phyloP scores from a whole-genome alignment of 2,888 invertebrate species.

The Meteorus cinctellus region DNA sequence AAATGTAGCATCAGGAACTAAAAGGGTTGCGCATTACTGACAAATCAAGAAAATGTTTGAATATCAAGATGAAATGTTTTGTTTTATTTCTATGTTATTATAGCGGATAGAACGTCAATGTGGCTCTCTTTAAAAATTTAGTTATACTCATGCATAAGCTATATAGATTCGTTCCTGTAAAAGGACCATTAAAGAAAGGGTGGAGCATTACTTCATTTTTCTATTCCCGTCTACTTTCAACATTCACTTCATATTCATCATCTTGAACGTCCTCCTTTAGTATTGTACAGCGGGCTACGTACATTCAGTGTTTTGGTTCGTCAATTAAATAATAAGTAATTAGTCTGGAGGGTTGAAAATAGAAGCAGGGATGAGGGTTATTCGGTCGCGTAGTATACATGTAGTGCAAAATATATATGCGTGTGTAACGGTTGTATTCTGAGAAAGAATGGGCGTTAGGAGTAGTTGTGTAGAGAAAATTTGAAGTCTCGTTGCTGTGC shows the following conservation, averaged over 20 bases:
- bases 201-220: constrained; percentile 5
- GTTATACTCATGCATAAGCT: not conserved
- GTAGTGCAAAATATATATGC: not conserved
- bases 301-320: constrained; percentile 21
- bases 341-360: constrained; percentile 26
- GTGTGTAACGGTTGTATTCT: not conserved
- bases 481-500: constrained; percentile 13
- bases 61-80: constrained; percentile 26
- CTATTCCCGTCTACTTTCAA: not conserved
- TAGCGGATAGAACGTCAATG: not conserved
- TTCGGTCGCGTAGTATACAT: constrained; percentile 19
- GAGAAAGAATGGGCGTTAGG: not conserved
- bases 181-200: not conserved
- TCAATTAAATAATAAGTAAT: constrained; percentile 37
- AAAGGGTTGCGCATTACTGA: not conserved
- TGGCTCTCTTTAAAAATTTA: not conserved
- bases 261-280: not conserved
- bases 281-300: not conserved
- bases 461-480: constrained; percentile 12
- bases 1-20: constrained; percentile 8
- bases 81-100: not conserved
- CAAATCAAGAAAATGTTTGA: not conserved
- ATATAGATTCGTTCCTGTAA: too few species aligned
- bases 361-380: constrained; percentile 30
- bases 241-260: constrained; percentile 2